phyloP scores from a whole-genome alignment of 2,113 vertebrate species.

The Marmota monax region DNA sequence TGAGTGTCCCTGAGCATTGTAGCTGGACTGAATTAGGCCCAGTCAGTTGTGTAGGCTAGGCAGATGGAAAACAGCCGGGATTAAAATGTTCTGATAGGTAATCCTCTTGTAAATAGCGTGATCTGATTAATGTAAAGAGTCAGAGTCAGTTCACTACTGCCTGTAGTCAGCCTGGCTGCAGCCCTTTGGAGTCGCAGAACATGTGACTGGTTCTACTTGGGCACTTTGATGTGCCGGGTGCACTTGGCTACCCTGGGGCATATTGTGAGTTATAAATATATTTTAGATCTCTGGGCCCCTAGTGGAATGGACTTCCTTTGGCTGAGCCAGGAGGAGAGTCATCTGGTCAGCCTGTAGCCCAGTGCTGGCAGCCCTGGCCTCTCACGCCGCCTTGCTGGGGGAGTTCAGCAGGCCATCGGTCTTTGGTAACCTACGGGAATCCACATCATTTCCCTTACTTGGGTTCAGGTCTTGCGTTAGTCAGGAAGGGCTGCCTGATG shows the following conservation, averaged over 20 bases:
- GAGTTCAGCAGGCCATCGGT: not conserved
- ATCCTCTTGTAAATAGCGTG: not conserved
- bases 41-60: not conserved
- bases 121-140: not conserved
- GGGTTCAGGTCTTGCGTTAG: not conserved
- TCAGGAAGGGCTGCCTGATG: constrained; percentile 63
- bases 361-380: not conserved
- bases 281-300: not conserved
- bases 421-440: constrained; percentile 57
- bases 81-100: not conserved
- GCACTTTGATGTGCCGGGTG: not conserved
- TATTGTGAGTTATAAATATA: not conserved
- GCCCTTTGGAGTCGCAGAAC: not conserved
- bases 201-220: not conserved
- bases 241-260: accelerated
- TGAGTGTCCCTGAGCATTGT: not conserved
- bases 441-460: constrained; percentile 36
- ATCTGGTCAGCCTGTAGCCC: not conserved
- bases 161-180: not conserved
- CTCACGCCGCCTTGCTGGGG: not conserved
- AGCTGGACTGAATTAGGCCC: not conserved
- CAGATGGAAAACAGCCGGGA: not conserved
- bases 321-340: not conserved
- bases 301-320: not conserved
- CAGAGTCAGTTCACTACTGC: not conserved